A percentile compares a stretch with the other conserved stretches of the same genome.
These are phyloP conservation scores for Nasonia longicornis DNA, from an alignment of 1,140 invertebrate species.

Conservation along the genomic window DNA sequence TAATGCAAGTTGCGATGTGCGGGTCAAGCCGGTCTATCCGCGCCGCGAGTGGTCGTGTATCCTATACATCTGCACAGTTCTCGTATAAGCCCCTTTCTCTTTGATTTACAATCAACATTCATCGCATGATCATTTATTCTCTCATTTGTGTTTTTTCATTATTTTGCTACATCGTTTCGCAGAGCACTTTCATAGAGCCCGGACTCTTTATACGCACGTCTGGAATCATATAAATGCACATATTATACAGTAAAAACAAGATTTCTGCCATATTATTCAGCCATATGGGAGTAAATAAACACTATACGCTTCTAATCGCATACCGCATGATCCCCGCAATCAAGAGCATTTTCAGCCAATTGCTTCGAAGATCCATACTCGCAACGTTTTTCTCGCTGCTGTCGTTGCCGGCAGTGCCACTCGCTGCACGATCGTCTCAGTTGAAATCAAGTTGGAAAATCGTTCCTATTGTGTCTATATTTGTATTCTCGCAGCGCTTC, in stretches of 20 bases:
- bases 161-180: slow-evolving; percentile 47
- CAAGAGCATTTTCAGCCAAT: slow-evolving; percentile 46
- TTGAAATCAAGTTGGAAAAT: not conserved
- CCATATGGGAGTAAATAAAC: slow-evolving; percentile 15
- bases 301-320: slow-evolving; percentile 46
- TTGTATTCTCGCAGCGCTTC: too few species aligned
- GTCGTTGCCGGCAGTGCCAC: not conserved
- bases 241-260: slow-evolving; percentile 67
- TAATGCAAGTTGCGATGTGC: too few species aligned
- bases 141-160: not conserved
- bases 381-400: not conserved
- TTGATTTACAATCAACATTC: not conserved
- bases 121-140: not conserved
- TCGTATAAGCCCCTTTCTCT: not conserved
- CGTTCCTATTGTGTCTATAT: too few species aligned
- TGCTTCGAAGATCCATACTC: slow-evolving; percentile 25
- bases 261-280: slow-evolving; percentile 54
- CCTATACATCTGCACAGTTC: not conserved
- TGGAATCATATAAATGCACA: slow-evolving; percentile 69
- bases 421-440: not conserved
- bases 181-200: slow-evolving; percentile 65
- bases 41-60: not conserved
- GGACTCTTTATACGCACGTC: slow-evolving; percentile 65
- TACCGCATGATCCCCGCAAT: slow-evolving; percentile 59
- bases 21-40: not conserved